Evolutionary conservation across 2,113 vertebrate genomes (phyloP), one percentile per base, ranked within the genome.

Genomic region (Pedionomus torquatus): DNA sequence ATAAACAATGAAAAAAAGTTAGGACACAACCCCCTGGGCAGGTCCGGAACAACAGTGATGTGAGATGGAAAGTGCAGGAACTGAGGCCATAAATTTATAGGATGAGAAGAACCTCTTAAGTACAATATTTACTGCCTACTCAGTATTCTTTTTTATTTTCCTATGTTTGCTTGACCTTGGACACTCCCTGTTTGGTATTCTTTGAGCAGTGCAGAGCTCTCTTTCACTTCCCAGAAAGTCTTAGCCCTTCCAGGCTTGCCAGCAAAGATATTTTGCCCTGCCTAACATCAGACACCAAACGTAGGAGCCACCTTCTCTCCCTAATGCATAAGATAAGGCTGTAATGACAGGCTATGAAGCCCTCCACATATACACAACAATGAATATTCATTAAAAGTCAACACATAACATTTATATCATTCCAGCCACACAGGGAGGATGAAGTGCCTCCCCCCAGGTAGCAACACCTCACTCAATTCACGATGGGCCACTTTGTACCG

Each of bases 121-220:
- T 41, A 71, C 79, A 95, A 71, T 93, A 94, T 97, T 97, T 96
- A 96, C 90, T 88, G 85, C 87, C 92, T 90, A 6, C 79, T 95
- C 96, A 81, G 55, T 81, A 95, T 93, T 95, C 82, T 84, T 96
- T 93, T 92, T 83, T 78, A 81, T 90, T 91, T 88, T 81, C 60
- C 21, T 48, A 13, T 7, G 43, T 90, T 90, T 94, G 60, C 39
- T 90, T 83, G 96, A 92, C 96, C 96, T 97, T 96, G 96, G 90
- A 74, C 49, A 51, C 51, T 89, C 71, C 85, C 68, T 92, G 60
- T 31, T 90, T 90, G 89, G 39, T 52, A 93, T 94, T 96, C 90
- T 83, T 55, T 5, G 43, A 83, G 85, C 88, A 83, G 23, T 14
- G n/a, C 68, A 71, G 64, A 91, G 92, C 75, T 94, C 83, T 46